Evolutionary conservation across 2,797 vertebrate genomes (phyloP).

Genomic region (Amniataba percoides): DNA sequence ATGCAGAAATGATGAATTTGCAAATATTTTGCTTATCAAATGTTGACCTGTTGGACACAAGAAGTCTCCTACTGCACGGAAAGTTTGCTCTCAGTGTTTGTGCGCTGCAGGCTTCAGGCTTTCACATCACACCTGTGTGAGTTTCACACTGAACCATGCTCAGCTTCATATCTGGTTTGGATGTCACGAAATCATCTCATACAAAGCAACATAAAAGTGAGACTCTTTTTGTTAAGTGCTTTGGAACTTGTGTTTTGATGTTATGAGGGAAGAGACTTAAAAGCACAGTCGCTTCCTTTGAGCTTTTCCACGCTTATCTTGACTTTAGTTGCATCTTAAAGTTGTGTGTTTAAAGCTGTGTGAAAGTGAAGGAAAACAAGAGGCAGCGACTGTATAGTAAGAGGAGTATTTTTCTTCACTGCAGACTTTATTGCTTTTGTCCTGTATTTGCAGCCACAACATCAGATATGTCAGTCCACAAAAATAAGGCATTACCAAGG

Average conservation of each 20-base stretch:
- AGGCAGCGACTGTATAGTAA: conserved; percentile 4
- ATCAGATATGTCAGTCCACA: conserved; percentile 46
- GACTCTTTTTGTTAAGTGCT: no score
- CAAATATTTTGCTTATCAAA: not conserved
- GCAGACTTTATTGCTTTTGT: conserved; percentile 74
- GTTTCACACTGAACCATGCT: no score
- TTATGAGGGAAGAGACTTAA: not conserved
- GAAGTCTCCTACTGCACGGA: no score
- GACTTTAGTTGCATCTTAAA: not conserved
- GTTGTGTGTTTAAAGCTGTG: not conserved
- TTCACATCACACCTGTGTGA: not conserved
- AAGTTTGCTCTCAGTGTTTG: not conserved
- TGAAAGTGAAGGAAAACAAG: not conserved
- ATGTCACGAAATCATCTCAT: not conserved
- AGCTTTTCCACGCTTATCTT: no score
- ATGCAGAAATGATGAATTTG: not conserved
- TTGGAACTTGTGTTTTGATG: not conserved
- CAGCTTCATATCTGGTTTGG: not conserved
- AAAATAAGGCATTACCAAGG: conserved; percentile 49
- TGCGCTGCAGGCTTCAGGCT: not conserved
- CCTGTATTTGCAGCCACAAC: conserved; percentile 63
- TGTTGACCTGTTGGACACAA: not conserved
- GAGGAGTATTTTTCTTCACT: conserved; percentile 55
- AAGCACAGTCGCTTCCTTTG: not conserved
- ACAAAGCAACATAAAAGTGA: no score